Conservation (phyloP, 2,888 invertebrate species). For the Actias luna region DNA sequence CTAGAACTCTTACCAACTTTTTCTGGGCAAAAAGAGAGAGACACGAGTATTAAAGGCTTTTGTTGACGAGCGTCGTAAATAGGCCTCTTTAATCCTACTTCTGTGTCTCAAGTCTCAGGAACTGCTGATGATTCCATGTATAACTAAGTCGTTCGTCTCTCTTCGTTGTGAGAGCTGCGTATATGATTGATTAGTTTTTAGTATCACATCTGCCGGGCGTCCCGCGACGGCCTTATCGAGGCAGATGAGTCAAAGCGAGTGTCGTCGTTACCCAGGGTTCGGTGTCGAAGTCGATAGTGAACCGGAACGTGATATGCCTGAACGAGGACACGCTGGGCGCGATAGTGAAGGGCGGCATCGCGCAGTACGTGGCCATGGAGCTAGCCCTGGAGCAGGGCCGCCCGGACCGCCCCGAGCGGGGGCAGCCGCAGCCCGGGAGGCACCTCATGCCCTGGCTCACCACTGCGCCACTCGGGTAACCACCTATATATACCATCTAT, state of each 20-base stretch:
- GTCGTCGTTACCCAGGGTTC: slow-evolving; percentile 58
- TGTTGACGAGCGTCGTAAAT: no score
- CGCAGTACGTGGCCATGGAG: slow-evolving; percentile 96
- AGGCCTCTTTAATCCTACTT: no score
- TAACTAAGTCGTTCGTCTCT: no score
- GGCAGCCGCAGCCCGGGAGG: slow-evolving; percentile 40
- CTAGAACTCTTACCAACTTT: no score
- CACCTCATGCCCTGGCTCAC: slow-evolving; percentile 91
- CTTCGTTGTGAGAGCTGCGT: no score
- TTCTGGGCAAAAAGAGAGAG: no score
- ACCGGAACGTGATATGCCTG: slow-evolving; percentile 83
- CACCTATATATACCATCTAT: neutral
- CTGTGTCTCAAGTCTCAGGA: no score
- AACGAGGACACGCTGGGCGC: slow-evolving; percentile 98
- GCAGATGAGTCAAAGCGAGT: neutral
- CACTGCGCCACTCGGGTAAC: slow-evolving; percentile 55
- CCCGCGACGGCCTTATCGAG: no score
- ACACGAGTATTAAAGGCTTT: no score
- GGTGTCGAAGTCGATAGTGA: slow-evolving; percentile 75
- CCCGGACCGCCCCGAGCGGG: slow-evolving; percentile 57
- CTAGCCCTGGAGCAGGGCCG: slow-evolving; percentile 93
- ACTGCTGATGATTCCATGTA: no score
- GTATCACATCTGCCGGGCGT: no score
- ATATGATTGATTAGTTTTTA: no score
- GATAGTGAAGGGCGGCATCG: slow-evolving; percentile 96